Evolutionary conservation across 2,888 invertebrate species (phyloP), one percentile per base, ranked within the genome.

Genomic region (Norana najaformis): DNA sequence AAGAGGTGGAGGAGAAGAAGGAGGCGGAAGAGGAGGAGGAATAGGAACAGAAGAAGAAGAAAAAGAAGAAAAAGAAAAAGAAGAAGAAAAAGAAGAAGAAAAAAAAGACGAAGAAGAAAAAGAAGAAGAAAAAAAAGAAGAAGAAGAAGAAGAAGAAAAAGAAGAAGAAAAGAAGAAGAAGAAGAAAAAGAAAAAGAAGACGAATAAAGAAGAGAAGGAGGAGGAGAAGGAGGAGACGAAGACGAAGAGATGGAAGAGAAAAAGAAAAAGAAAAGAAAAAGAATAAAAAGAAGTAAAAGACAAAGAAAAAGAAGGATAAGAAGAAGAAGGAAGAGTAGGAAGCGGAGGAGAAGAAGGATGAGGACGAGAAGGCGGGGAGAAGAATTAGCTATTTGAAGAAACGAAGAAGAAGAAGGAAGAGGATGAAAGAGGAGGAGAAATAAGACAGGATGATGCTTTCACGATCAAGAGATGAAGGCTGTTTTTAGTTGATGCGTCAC

Each of bases 401-500:
- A n/a, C n/a, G n/a, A n/a, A 16, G 30, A 8, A n/a, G 16, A 1
- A 16, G n/a, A n/a, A n/a, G 13, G n/a, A 16, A n/a, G 11, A 16
- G 11, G n/a, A 5, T n/a, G 14, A 69, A n/a, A 13, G n/a, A 0
- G 30, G 16, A n/a, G 69, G 13, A 30, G 47, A 53, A 30, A 69
- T n/a, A 69, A n/a, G 69, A 69, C 30, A 69, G 69, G 69, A n/a
- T n/a, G 69, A 69, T 69, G 30, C 69, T 69, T 69, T 69, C 69
- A 69, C 30, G 69, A 69, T 69, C 16, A 11, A 16, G 30, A 69
- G n/a, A 30, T 23, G 11, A n/a, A 69, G 69, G 69, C 69, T 69
- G 69, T 30, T 69, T 69, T 69, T n/a, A 69, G 69, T n/a, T n/a
- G 69, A n/a, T 69, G 69, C 69, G 69, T 69, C n/a, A 69, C 69